phyloP scores from a whole-genome alignment of 2,797 vertebrate species.

The Sciurus carolinensis region DNA sequence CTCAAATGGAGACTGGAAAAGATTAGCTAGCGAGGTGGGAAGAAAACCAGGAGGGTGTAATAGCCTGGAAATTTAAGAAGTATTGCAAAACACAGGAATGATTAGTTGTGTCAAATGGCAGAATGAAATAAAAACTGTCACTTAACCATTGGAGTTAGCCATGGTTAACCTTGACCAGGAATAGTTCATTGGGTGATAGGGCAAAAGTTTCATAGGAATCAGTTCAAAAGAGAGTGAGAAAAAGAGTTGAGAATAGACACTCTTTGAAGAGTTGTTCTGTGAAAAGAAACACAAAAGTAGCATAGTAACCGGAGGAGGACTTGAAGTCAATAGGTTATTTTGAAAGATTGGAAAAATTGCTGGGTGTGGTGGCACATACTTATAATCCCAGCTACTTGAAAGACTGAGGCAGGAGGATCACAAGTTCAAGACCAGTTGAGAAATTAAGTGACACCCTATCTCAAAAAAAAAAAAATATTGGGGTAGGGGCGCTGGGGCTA shows the following conservation, averaged over 20 bases:
- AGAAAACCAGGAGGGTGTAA: background rate
- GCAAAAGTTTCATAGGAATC: background rate
- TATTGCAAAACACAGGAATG: background rate
- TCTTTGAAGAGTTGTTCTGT: background rate
- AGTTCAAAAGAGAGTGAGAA: slow-evolving; percentile 58
- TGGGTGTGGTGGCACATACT: background rate
- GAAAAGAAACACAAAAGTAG: slow-evolving; percentile 29
- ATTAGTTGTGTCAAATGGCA: background rate
- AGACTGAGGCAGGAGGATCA: background rate
- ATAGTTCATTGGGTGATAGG: background rate
- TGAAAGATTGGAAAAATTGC: slow-evolving; percentile 25
- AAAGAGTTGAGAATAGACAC: background rate
- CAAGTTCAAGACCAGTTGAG: background rate
- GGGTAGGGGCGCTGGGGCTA: background rate
- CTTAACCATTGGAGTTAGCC: slow-evolving; percentile 35
- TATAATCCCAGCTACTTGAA: background rate
- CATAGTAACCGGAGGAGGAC: background rate
- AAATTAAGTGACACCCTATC: background rate
- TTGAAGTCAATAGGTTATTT: slow-evolving; percentile 7
- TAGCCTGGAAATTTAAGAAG: background rate
- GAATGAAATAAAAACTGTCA: slow-evolving; percentile 10
- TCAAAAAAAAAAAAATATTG: too few relatives aligned
- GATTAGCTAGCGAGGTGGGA: background rate
- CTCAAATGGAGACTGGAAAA: background rate
- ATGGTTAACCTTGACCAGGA: slow-evolving; percentile 27